These are phyloP conservation scores for Dipus sagitta DNA, from an alignment of 2,797 vertebrate species.

Conservation along the genomic window DNA sequence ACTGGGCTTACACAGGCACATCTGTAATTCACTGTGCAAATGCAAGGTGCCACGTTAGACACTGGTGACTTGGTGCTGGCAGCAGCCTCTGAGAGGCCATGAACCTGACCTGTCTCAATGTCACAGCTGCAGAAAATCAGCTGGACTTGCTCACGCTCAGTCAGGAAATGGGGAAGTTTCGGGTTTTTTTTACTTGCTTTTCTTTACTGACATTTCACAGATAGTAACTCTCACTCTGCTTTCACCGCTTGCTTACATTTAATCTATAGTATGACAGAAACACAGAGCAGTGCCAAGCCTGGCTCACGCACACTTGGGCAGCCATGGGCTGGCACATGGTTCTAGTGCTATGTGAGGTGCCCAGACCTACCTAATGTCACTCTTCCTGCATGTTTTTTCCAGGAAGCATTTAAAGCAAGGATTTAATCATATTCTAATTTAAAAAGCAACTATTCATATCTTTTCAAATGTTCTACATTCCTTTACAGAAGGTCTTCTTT, in stretches of 20 bases:
- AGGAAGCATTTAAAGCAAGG: background rate
- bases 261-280: slow-evolving; percentile 20
- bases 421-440: slow-evolving; percentile 21
- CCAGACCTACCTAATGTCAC: background rate
- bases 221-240: background rate
- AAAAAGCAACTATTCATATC: slow-evolving; percentile 13
- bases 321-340: background rate
- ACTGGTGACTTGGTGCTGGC: background rate
- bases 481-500: slow-evolving; percentile 40
- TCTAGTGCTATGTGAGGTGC: background rate
- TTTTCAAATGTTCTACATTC: slow-evolving; percentile 47
- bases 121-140: slow-evolving; percentile 41
- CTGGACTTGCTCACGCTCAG: slow-evolving; percentile 56
- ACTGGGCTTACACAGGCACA: background rate
- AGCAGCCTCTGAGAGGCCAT: slow-evolving; percentile 4
- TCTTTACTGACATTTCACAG: background rate
- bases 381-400: background rate
- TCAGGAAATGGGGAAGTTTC: slow-evolving; percentile 35
- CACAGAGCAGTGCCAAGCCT: background rate
- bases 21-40: background rate
- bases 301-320: background rate
- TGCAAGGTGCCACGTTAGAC: background rate
- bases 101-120: background rate
- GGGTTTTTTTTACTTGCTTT: slow-evolving; percentile 49
- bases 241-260: slow-evolving; percentile 26